Base-by-base conservation (phyloP, 2,797 vertebrate genomes). In the Octomys mimax region DNA sequence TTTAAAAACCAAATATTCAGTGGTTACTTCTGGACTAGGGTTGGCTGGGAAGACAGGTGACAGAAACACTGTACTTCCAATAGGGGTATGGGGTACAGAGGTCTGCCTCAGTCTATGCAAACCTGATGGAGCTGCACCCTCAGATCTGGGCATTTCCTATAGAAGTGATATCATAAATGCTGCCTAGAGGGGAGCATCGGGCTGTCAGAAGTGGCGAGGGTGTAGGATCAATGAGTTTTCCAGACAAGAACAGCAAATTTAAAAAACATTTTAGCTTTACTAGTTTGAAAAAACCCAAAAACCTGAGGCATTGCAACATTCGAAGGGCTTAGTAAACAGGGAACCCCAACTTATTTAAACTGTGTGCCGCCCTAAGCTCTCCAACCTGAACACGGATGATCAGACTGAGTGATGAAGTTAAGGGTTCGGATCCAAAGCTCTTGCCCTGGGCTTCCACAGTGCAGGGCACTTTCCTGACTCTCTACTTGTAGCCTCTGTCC, bases 231-330 rank as follows among this genome's bases (percentile, higher is more conserved):
- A 54, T 46, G 87, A 84, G 59, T 59, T 91, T 95, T 68, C 57
- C 22, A 89, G 73, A 64, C 61, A 95, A 91, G 87, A 84, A 92
- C 4, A 42, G 89, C 46, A 81, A n/a, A 52, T 77, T 82, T 68
- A 94, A 84, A 64, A 89, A 73, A 46, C 21, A 21, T 24, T 57
- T 94, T 28, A 84, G 71, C 87, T 88, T 80, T 33, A 28, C 36
- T 86, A 14, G 24, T 49, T 84, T 77, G 36, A 91, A 96, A 89
- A 75, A 91, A 24, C 64, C 0, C 54, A 42, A 42, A 42, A 42
- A 4, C 54, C 14, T 3, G 59, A 91, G 71, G n/a, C 36, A 80
- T 21, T 7, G 8, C n/a, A 61, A 52, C 1, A 7, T 10, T 90
- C 26, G 64, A 77, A 82, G 5, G 88, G 75, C 54, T 57, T 49